Evolutionary conservation across 2,797 vertebrate genomes (phyloP), one percentile per base, ranked within the genome.

Genomic region (Manis crassicaudata): DNA sequence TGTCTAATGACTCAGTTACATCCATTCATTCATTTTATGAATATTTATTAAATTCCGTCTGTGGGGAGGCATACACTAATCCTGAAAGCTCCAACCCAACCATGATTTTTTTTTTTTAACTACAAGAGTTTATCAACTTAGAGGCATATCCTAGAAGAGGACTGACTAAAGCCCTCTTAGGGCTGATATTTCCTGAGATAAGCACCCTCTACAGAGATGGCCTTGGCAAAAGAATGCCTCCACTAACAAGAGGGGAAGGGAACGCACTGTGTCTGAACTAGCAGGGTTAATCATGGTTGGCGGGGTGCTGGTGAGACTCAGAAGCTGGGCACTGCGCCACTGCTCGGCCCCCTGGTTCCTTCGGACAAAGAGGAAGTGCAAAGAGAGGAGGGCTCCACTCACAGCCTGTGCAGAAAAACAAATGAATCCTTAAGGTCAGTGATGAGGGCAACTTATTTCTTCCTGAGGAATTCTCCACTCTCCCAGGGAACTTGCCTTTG

Each of bases 281-380:
- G 98, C 98, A 0, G 99, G 99, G 32, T 98, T 98, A 95, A 99
- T 98, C 99, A 99, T 99, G 98, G 98, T 23, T 8, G 98, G 98
- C 0, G 99, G 97, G 1, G 97, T 95, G 25, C 99, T 98, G 60
- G 99, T 99, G 91, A 99, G 98, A 96, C 99, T 99, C 81, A 99
- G 99, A 62, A 99, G 99, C 96, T 99, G 99, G 96, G 99, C 99
- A 0, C 97, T 98, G 6, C 99, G 99, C 99, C 99, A 99, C 87
- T 99, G 99, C 65, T 99, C 99, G 0, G 99, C 99, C 1, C 98
- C 98, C 43, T 99, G 99, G 96, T 99, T 99, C 97, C 99, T 98
- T 96, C 99, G 99, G 25, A 97, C 98, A 88, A 99, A 99, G 84
- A 99, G 98, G 95, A 97, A 98, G 76, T 98, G 98, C 80, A 99